Base-by-base conservation (phyloP, 2,113 vertebrate genomes). In the Coryphaenoides rupestris region DNA sequence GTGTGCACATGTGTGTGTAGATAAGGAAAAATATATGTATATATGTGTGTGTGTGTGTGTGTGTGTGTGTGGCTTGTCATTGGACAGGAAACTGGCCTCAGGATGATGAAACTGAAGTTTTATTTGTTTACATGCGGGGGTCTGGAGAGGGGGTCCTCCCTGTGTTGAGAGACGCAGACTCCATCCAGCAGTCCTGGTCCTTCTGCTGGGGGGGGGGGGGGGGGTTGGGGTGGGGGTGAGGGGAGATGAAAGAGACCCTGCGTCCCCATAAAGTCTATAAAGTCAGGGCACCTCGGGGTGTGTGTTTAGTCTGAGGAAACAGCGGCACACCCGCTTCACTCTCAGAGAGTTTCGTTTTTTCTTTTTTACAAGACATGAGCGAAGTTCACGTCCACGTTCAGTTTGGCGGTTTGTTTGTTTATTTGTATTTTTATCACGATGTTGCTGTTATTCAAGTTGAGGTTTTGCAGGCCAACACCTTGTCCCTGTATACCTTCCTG, bases 21-120 rank as follows among this genome's bases (percentile, higher is more conserved):
- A 62, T 79, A 73, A 62, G 76, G 75, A 85, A 40, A 40, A 40
- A 15, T 57, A 23, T 26, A 4, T 55, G 21, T 21, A 4, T 55
- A 12, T 55, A 14, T 55, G 54, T 55, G 19, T 55, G 54, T 21
- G n/a, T 55, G 19, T 40, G 47, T 79, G 75, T 55, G 53, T 55
- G 53, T 55, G 53, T 26, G 21, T 26, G 24, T 16, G 21, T 24
- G 55, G 1, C 12, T 9, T 13, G 15, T 22, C 21, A 73, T 82
- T 74, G 76, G 77, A 85, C 86, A 87, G 86, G 86, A 87, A 89
- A 87, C 83, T 86, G 84, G 83, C 87, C 87, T 85, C 87, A 85
- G 79, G 81, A 83, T 87, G 85, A 86, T 89, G 87, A 87, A 89
- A 87, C 86, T 83, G 68, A 82, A 89, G 83, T 79, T 85, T 86